Percentiles rank a stretch among this genome's conserved stretches.
Conservation (phyloP, 2,888 invertebrate species). For the Synanthedon vespiformis region DNA sequence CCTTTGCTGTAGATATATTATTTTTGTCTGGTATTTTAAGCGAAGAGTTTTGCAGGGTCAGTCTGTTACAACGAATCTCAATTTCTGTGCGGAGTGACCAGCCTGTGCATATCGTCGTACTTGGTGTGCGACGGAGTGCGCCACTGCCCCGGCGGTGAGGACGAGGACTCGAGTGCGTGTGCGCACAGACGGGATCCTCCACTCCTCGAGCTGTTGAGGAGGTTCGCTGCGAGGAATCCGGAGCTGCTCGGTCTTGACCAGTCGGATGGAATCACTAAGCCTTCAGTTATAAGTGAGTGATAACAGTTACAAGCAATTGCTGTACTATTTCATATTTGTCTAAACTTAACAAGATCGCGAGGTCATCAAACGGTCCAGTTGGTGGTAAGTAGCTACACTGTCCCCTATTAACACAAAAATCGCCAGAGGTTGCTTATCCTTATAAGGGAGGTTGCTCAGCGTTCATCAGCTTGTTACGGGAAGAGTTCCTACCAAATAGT, state of each 20-base stretch:
- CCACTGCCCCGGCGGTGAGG: constrained; percentile 76
- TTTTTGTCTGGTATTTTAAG: no score
- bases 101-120: constrained; percentile 74
- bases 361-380: no score
- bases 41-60: constrained; percentile 38
- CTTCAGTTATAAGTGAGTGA: constrained; percentile 60
- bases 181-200: constrained; percentile 50
- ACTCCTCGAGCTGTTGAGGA: constrained; percentile 45
- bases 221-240: constrained; percentile 57
- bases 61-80: constrained; percentile 52
- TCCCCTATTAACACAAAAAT: no score
- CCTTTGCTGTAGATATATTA: no score
- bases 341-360: no score
- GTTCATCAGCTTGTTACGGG: no score
- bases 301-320: no score
- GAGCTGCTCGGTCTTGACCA: constrained; percentile 52
- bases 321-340: no score
- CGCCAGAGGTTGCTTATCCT: no score
- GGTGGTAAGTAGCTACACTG: no score
- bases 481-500: no score
- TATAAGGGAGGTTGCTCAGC: no score
- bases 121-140: constrained; percentile 75
- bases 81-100: constrained; percentile 47
- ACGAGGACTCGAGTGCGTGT: constrained; percentile 59
- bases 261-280: constrained; percentile 50